A percentile compares a stretch with the other conserved stretches of the same genome.
These are phyloP conservation scores for Lasioglossum morio DNA, from an alignment of 2,888 invertebrate genomes.

Conservation along the genomic window DNA sequence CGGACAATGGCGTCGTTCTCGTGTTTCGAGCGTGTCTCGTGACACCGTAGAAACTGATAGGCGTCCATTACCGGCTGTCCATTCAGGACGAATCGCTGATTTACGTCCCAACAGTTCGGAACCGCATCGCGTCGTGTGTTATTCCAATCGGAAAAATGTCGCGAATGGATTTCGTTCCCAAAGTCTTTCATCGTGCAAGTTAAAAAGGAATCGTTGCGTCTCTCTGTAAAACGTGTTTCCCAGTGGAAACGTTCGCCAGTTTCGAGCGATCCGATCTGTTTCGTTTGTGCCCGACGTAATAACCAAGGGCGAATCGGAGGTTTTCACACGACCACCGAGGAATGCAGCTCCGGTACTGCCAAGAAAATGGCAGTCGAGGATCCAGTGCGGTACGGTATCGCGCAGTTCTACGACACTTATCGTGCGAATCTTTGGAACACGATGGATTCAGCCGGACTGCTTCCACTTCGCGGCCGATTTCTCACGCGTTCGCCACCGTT, in stretches of 20 bases:
- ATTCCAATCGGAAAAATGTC: not conserved
- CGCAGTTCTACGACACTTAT: slow-evolving; percentile 44
- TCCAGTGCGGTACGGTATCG: slow-evolving; percentile 42
- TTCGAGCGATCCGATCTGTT: slow-evolving; percentile 22
- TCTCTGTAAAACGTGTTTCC: not conserved
- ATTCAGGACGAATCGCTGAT: slow-evolving; percentile 7
- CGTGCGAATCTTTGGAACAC: slow-evolving; percentile 63
- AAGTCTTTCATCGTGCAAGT: not conserved
- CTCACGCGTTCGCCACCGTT: slow-evolving; percentile 48
- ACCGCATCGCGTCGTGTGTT: not conserved
- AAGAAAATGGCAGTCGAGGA: slow-evolving; percentile 39
- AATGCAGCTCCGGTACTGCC: slow-evolving; percentile 43
- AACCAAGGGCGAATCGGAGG: slow-evolving; percentile 9
- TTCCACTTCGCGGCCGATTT: slow-evolving; percentile 32
- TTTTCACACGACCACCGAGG: slow-evolving; percentile 52
- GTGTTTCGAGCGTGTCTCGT: slow-evolving; percentile 3
- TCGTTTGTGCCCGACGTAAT: not conserved
- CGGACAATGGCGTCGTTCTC: slow-evolving; percentile 3
- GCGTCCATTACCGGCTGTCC: not conserved
- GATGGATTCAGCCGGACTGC: slow-evolving; percentile 36
- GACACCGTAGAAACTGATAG: not conserved
- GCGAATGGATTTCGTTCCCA: not conserved
- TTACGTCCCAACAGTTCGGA: not conserved
- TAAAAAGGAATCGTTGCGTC: not conserved
- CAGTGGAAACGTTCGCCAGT: not conserved